phyloP scores from a whole-genome alignment of 2,888 invertebrate genomes.

The Tipula unca region DNA sequence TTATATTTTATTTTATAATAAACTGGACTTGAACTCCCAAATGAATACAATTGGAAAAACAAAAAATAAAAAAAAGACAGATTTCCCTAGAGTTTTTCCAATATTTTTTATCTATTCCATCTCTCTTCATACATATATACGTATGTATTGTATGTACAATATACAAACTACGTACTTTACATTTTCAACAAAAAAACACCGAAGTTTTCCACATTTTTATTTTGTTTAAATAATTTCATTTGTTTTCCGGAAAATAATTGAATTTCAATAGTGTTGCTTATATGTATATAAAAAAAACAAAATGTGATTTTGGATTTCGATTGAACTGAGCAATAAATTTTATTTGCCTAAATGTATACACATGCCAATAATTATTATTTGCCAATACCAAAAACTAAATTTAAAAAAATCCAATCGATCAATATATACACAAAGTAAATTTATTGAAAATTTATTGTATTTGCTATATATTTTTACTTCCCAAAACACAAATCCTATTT shows the following conservation, averaged over 20 bases:
- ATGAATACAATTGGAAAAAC: neutral
- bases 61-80: neutral
- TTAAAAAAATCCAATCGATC: too few species aligned
- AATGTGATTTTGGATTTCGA: neutral
- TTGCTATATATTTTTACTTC: neutral
- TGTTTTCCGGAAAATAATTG: neutral
- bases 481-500: neutral
- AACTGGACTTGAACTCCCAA: neutral
- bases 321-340: neutral
- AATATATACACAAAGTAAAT: neutral
- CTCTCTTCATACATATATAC: neutral
- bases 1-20: neutral
- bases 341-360: neutral
- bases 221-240: neutral
- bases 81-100: conserved; percentile 8
- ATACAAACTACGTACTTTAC: neutral
- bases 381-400: neutral
- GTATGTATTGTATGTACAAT: neutral
- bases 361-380: neutral
- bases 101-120: neutral
- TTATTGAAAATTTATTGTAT: neutral
- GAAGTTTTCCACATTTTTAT: neutral
- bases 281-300: neutral
- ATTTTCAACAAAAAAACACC: neutral
- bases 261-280: neutral